A percentile compares a stretch with the other conserved stretches of the same genome.
phyloP scores from a whole-genome alignment of 2,888 invertebrate species.

The Iselma pallidipennis region DNA sequence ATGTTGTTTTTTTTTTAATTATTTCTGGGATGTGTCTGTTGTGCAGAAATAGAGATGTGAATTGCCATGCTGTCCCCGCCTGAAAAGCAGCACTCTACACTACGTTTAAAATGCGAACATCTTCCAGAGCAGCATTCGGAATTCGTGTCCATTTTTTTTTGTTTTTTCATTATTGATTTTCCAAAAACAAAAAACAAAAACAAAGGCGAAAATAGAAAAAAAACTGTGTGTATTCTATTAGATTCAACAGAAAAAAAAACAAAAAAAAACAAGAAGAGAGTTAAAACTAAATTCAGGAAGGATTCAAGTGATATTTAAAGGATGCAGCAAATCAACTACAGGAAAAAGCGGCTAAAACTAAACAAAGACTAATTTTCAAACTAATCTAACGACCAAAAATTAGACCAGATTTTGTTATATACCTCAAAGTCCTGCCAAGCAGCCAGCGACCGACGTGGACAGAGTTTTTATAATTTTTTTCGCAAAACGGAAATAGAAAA shows the following conservation, averaged over 20 bases:
- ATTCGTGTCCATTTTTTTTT: conserved; percentile 13
- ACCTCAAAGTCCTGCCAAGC: conserved; percentile 85
- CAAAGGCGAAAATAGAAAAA: conserved; percentile 5
- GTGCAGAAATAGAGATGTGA: conserved; percentile 38
- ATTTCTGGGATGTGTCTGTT: conserved; percentile 32
- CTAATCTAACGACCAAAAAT: conserved; percentile 54
- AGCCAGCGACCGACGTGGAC: conserved; percentile 68
- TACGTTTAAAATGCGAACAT: conserved; percentile 36
- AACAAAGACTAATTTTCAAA: conserved; percentile 54
- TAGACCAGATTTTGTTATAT: conserved; percentile 57
- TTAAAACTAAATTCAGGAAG: conserved; percentile 14
- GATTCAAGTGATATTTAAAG: conserved; percentile 15
- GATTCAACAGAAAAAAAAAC: conserved; percentile 9
- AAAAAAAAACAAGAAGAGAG: not conserved
- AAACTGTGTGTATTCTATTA: not conserved
- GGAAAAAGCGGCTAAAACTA: conserved; percentile 56
- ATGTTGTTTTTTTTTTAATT: conserved; percentile 35
- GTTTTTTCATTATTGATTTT: conserved; percentile 10
- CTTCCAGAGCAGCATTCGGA: conserved; percentile 31
- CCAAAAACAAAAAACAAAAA: too few relatives aligned
- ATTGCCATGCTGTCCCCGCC: conserved; percentile 54
- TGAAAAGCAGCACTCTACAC: conserved; percentile 44
- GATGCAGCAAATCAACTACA: conserved; percentile 52
- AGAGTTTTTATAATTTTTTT: conserved; percentile 41
- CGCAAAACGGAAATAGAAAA: conserved; percentile 54